Base-by-base conservation (phyloP, 2,797 vertebrate genomes). In the Hafferia zeledoni region DNA sequence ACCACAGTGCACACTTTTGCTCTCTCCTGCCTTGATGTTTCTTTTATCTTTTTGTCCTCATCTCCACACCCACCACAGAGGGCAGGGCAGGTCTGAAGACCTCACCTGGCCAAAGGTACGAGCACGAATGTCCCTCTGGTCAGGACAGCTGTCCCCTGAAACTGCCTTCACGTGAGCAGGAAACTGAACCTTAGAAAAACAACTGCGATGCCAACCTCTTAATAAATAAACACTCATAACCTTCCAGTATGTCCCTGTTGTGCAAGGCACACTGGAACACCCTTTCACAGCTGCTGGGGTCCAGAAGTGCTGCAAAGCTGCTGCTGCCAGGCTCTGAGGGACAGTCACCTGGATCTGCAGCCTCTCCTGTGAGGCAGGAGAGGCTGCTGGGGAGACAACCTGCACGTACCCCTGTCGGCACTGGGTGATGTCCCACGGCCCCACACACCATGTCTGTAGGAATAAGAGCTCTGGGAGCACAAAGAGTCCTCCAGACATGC, bases 41-140 rank as follows among this genome's bases (percentile, higher is more conserved):
- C 6, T 59, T 53, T 27, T 28, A 49, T 2, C 24, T 30, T 50
- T 28, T 44, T 28, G 6, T 28, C 14, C 10, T 37, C 2, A 2
- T 52, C 22, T 24, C 47, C 6, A 6, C 37, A 55, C 7, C 68
- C 49, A 30, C 31, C 46, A 7, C 2, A 2, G 39, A 47, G 22
- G n/a, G 43, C 59, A 72, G 52, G 28, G 31, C 52, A 55, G 24
- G 16, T 52, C 17, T 3, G 6, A 63, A 53, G 23, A 70, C 7
- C 44, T 25, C n/a, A 46, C 35, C 55, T 33, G 22, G 63, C 61
- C 43, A 22, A 12, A 3, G 33, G 23, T 37, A 37, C 19, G 37
- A 46, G 37, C 30, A 3, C 0, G 0, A 15, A 27, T 3, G 10
- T 20, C 35, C 41, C 11, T 1, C 6, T 4, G 7, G 25, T 3